Base-by-base conservation (phyloP, 1,140 invertebrate genomes). In the Tetranychus cinnabarinus region DNA sequence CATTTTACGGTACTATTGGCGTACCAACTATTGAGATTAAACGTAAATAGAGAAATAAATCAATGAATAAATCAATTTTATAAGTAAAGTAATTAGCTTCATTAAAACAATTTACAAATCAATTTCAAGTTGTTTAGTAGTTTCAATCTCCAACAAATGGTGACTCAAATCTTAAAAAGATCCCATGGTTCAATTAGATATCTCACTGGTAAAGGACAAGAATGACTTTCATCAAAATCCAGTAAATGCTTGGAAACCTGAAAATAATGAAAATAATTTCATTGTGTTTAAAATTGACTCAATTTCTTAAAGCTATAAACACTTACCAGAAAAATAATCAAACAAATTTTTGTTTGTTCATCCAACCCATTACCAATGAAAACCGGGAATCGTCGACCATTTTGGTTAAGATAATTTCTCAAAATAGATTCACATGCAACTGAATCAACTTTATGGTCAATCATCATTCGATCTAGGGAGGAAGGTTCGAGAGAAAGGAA, bases 191-290 rank as follows among this genome's bases (percentile, higher is more conserved):
- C 68, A 64, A 77, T 74, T 69, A 88, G 86, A 65, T 80, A 77
- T 61, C 79, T 76, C 6, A 72, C 65, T 2, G 84, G 81, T 59
- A 95, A 73, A 36, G 82, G 85, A 15, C 80, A 81, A 74, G 89
- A 93, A 72, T 96, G 90, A 13, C 82, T 82, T 0, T 86, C 83
- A 65, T 82, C 79, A 68, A 82, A 88, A 72, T 96, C 86, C 62
- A 81, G 79, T 78, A 93, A 80, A 72, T 92, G 82, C 69, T 84
- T 83, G 33, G 75, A 76, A 56, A 83, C 78, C 81, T 85, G 54
- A 60, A 62, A 66, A 62, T 64, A 64, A 58, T 55, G 33, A 65
- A 62, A 60, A 59, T 62, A 64, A 62, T 64, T 63, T 37, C 3
- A 15, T 47, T 3, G 15, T 10, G 45, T 47, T n/a, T 47, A 47